Conservation (phyloP, 2,113 vertebrate species). For the Eubucco bourcierii region DNA sequence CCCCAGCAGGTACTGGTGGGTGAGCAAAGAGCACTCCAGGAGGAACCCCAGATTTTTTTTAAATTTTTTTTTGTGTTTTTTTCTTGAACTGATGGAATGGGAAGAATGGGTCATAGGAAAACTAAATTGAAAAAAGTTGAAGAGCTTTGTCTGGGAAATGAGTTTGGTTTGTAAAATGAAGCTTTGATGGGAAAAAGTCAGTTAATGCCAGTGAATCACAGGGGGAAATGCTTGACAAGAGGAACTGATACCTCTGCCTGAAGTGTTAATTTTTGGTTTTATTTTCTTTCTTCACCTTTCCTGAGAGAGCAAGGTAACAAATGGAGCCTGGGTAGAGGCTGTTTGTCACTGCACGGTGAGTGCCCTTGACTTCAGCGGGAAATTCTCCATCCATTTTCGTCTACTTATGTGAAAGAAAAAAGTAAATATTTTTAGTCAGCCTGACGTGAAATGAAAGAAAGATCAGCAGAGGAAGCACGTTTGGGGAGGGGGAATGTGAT, state of each 20-base stretch:
- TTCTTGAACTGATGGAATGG: neutral
- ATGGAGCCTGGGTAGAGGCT: neutral
- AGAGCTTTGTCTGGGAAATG: neutral
- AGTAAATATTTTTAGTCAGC: slow-evolving; percentile 21
- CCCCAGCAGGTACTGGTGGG: neutral
- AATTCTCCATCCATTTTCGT: slow-evolving; percentile 17
- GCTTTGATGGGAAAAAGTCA: neutral
- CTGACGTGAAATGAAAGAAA: slow-evolving; percentile 24
- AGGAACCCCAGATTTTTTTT: neutral
- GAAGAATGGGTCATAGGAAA: neutral
- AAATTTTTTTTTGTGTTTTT: neutral
- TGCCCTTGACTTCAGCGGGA: neutral
- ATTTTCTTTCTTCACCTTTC: neutral
- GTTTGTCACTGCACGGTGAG: neutral
- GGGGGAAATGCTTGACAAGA: neutral
- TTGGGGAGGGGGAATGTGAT: neutral
- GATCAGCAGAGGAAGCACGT: neutral
- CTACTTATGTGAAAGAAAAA: neutral
- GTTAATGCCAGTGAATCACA: neutral
- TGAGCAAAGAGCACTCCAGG: neutral
- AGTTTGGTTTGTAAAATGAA: neutral
- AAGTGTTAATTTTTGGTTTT: neutral
- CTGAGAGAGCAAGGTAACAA: neutral
- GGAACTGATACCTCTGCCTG: neutral
- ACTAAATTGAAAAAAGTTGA: neutral